phyloP scores from a whole-genome alignment of 1,140 invertebrate genomes.

The Spodoptera frugiperda region DNA sequence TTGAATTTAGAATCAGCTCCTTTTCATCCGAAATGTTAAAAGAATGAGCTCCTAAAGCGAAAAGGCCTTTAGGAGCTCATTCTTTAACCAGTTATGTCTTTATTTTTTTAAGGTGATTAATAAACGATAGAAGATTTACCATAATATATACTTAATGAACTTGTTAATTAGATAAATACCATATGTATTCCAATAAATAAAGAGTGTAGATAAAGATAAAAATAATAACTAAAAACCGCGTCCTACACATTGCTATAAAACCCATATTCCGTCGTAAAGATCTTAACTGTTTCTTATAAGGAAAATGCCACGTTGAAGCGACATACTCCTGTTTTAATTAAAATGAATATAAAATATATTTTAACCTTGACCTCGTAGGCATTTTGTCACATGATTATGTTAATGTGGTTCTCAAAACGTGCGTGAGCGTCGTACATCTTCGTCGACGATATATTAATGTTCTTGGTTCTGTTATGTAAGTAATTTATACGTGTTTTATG shows the following conservation, averaged over 20 bases:
- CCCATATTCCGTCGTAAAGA: not conserved
- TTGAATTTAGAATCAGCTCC: too few relatives aligned
- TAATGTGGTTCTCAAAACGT: not conserved
- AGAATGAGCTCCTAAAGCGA: too few relatives aligned
- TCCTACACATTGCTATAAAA: conserved; percentile 1
- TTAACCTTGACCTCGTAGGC: conserved; percentile 11
- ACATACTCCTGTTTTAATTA: conserved; percentile 27
- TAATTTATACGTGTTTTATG: conserved; percentile 7
- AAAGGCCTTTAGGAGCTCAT: too few relatives aligned
- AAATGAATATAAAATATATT: conserved; percentile 8
- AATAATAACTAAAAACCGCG: too few relatives aligned
- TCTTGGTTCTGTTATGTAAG: conserved; percentile 11
- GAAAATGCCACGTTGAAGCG: not conserved
- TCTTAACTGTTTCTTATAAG: not conserved
- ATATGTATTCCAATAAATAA: too few relatives aligned
- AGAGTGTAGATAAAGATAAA: too few relatives aligned
- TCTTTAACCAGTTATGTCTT: too few relatives aligned
- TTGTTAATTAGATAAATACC: too few relatives aligned
- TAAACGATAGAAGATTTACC: too few relatives aligned
- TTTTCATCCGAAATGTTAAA: too few relatives aligned
- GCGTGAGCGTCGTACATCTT: conserved; percentile 18
- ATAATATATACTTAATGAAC: too few relatives aligned
- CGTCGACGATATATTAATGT: not conserved
- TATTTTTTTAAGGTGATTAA: too few relatives aligned
- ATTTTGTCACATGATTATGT: conserved; percentile 28